Evolutionary conservation across 2,113 vertebrate genomes (phyloP).

Genomic region (Pyxicephalus adspersus): DNA sequence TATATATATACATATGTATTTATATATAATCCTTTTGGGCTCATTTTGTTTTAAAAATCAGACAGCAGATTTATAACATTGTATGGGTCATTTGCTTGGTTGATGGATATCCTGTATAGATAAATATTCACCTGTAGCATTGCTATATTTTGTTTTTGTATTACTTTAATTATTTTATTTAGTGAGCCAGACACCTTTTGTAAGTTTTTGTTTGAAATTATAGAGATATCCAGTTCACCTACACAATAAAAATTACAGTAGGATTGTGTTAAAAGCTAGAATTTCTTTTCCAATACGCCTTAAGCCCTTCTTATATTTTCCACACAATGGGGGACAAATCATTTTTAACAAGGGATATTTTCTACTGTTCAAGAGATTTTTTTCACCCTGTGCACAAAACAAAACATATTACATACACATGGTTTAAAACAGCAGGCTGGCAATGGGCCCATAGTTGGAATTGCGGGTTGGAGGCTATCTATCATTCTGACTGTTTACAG

Average conservation of each 20-base stretch:
- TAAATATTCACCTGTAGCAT: no score
- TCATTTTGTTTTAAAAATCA: no score
- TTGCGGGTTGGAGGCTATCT: conserved; percentile 32
- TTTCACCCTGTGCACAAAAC: conserved; percentile 46
- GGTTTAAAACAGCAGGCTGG: conserved; percentile 53
- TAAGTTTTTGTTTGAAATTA: background rate
- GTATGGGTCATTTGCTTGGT: no score
- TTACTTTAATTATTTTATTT: no score
- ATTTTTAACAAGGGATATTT: conserved; percentile 55
- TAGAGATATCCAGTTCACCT: conserved; percentile 32
- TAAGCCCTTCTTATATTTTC: conserved; percentile 57
- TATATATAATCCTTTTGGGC: no score
- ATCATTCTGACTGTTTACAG: conserved; percentile 54
- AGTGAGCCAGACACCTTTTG: no score
- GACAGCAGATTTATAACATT: no score
- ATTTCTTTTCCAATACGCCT: conserved; percentile 52
- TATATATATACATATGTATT: no score
- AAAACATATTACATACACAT: conserved; percentile 56
- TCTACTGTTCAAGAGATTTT: conserved; percentile 47
- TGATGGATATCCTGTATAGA: no score
- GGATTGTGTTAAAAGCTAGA: conserved; percentile 55
- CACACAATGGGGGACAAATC: conserved; percentile 53
- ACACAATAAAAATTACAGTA: conserved; percentile 48
- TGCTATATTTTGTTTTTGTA: no score
- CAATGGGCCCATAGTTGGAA: conserved; percentile 49